Conservation (phyloP, 1,140 invertebrate genomes). For the Diachasma alloeum region DNA sequence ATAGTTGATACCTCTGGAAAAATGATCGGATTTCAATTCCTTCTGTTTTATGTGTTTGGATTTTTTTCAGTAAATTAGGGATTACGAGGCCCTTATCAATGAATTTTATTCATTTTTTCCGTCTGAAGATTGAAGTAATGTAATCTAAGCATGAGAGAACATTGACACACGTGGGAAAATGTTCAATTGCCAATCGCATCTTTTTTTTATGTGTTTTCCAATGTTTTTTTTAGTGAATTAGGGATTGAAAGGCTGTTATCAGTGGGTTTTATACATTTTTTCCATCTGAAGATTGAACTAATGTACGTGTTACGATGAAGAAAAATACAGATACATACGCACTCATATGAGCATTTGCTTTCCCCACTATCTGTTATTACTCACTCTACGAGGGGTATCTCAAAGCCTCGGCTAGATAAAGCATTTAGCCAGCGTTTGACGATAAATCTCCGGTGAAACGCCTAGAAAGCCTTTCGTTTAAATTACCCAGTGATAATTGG, state of each 20-base stretch:
- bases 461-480: conserved; percentile 8
- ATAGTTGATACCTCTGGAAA: too few relatives aligned
- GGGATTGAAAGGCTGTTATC: background rate
- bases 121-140: too few relatives aligned
- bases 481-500: conserved; percentile 11
- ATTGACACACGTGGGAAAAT: too few relatives aligned
- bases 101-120: too few relatives aligned
- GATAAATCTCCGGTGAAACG: background rate
- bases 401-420: background rate
- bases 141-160: too few relatives aligned
- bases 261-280: background rate
- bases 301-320: background rate
- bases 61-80: background rate
- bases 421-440: background rate
- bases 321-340: background rate
- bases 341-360: background rate
- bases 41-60: background rate
- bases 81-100: too few relatives aligned
- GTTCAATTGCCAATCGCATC: too few relatives aligned
- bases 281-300: background rate
- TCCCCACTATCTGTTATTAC: background rate
- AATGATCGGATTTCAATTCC: background rate
- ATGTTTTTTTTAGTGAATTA: background rate
- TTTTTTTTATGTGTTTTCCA: background rate
- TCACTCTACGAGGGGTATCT: background rate